phyloP scores from a whole-genome alignment of 2,888 invertebrate species.

The Platycheirus rosarum region DNA sequence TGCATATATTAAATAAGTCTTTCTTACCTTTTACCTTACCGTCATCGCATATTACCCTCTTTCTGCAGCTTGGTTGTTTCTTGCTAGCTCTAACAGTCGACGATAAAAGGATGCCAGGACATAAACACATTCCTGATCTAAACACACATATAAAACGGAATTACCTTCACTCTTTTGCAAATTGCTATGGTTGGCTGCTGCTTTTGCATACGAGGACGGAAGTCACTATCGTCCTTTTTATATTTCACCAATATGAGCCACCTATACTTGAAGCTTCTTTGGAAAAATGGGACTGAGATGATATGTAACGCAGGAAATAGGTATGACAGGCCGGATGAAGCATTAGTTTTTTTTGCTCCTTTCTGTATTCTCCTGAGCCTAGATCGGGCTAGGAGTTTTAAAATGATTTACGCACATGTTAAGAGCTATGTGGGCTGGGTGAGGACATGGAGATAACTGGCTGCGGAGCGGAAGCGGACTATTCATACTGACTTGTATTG shows the following conservation, averaged over 20 bases:
- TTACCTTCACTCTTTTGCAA: conserved; percentile 55
- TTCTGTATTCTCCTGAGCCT: conserved; percentile 20
- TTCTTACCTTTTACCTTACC: conserved; percentile 22
- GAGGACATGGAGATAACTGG: not conserved
- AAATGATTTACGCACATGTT: conserved; percentile 54
- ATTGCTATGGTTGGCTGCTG: conserved; percentile 53
- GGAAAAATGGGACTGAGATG: conserved; percentile 16
- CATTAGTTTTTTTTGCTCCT: conserved; percentile 12
- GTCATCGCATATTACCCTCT: not conserved
- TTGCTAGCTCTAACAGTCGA: conserved; percentile 14
- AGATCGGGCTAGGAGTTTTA: conserved; percentile 45
- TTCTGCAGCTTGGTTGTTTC: conserved; percentile 7
- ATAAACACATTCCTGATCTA: conserved; percentile 43
- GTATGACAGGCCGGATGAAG: conserved; percentile 32
- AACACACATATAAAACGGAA: conserved; percentile 33
- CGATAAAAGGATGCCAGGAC: conserved; percentile 29
- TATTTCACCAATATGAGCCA: conserved; percentile 51
- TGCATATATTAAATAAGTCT: conserved; percentile 66
- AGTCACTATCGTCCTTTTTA: conserved; percentile 53
- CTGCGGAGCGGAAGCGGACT: not conserved
- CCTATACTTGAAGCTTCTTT: not conserved
- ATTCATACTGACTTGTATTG: conserved; percentile 32
- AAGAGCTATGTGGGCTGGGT: not conserved
- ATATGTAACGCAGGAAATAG: conserved; percentile 44
- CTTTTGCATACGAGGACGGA: conserved; percentile 56